phyloP scores from a whole-genome alignment of 2,797 vertebrate genomes.

The Menidia menidia region DNA sequence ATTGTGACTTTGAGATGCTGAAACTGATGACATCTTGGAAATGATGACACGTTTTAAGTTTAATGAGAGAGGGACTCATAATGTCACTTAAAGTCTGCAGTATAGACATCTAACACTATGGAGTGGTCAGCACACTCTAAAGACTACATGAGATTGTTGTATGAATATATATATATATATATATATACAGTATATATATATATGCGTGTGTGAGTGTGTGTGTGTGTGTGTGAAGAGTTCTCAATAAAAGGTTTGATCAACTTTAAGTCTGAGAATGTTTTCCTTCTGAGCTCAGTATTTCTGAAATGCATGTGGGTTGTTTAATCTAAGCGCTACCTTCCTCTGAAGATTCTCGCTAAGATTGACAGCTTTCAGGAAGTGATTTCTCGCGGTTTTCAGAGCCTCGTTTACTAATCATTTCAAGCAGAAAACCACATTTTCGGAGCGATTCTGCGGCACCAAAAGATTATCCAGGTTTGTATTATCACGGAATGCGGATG shows the following conservation, averaged over 20 bases:
- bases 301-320: slow-evolving; percentile 11
- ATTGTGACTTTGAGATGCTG: slow-evolving; percentile 1
- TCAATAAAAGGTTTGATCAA: slow-evolving; percentile 77
- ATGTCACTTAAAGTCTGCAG: slow-evolving; percentile 70
- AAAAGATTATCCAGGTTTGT: slow-evolving; percentile 46
- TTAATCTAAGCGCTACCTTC: slow-evolving; percentile 40
- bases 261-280: not conserved
- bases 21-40: slow-evolving; percentile 18
- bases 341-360: slow-evolving; percentile 55
- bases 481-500: not conserved
- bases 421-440: slow-evolving; percentile 68
- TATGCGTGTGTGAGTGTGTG: slow-evolving; percentile 3
- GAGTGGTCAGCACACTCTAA: slow-evolving; percentile 47
- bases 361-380: slow-evolving; percentile 73
- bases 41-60: slow-evolving; percentile 23
- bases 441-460: slow-evolving; percentile 24
- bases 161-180: too few relatives aligned
- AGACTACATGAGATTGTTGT: slow-evolving; percentile 49
- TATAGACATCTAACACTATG: slow-evolving; percentile 64
- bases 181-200: too few relatives aligned
- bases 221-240: slow-evolving; percentile 46
- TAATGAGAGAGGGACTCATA: slow-evolving; percentile 34
- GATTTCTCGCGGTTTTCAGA: slow-evolving; percentile 71
- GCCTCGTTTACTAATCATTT: slow-evolving; percentile 60
- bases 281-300: not conserved